Base-by-base conservation (phyloP, 2,797 vertebrate species). In the Choloepus didactylus region DNA sequence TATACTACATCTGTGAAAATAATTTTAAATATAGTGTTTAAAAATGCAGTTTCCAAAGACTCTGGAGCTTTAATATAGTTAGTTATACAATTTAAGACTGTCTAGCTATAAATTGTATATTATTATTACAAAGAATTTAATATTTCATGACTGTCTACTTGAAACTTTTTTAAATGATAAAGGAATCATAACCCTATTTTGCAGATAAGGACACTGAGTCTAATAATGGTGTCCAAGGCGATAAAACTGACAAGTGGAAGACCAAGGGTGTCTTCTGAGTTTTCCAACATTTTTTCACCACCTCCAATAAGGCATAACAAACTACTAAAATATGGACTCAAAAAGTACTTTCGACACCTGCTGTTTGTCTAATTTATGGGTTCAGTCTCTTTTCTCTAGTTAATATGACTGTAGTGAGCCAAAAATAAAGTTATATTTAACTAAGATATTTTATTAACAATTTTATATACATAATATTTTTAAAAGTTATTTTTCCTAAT, bases 371-470 rank as follows among this genome's bases (percentile, higher is more conserved):
- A 60, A 59, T 59, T 79, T 89, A 81, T 62, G 12, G 0, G 2
- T 80, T 92, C 35, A 44, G 5, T 72, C 16, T 60, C 29, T 93
- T 91, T 88, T 60, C 29, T 92, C 46, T 81, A 75, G 12, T 35
- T 88, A 10, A 75, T 81, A 94, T 23, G 64, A 87, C 16, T 87
- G 3, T 44, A 77, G 1, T 77, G 25, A 77, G 31, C 27, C 64
- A 92, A 79, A 31, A n/a, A 79, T 95, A 35, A 85, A 62, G 29
- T 88, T 35, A 49, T 1, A 76, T 66, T 56, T 89, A 19, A 64
- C 60, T 80, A 91, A 86, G 4, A 35, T 5, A 82, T 69, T 91
- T 96, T 73, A 96, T 95, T 73, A 94, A 87, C 5, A 93, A 69
- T 72, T 92, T 88, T 86, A 88, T 85, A 29, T 12, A 73, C 0